Evolutionary conservation across 1,140 invertebrate genomes (phyloP), one percentile per base, ranked within the genome.

Genomic region (Aphaenogaster rudis): DNA sequence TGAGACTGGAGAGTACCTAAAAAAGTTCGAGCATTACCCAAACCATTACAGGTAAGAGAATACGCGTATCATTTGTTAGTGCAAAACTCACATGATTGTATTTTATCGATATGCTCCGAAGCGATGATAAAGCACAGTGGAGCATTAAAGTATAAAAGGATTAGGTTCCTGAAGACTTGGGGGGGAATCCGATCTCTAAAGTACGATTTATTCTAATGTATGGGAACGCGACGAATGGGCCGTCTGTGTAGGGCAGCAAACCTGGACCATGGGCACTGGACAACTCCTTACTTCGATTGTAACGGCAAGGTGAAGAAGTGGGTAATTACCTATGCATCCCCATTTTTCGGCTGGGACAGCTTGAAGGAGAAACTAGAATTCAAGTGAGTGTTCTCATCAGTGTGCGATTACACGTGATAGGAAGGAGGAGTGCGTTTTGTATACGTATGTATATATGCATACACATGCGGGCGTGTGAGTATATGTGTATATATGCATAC

Each of bases 281-380:
- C 98, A 61, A 96, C 97, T 90, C 99, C 99, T 3, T 98, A 98
- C 93, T 99, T 98, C 94, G 99, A 99, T 96, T 99, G 99, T 96
- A 96, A 98, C 92, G 98, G 98, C 57, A 98, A 98, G 95, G 96
- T 98, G 64, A 98, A 98, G 92, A 98, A 98, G 96, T 99, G 99
- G 99, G 96, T 99, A 88, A 97, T 99, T 88, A 99, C 98, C 57
- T 99, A 99, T 96, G 97, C 98, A 72, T 97, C 97, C 76, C 99
- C 99, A 76, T 99, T 99, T 97, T 99, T 99, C 95, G 99, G 99
- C 77, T 98, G 98, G 97, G 99, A 99, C 94, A 98, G 97, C 94
- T 96, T 99, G 67, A 98, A 98, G 96, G 97, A 97, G 39, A 98
- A 98, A 95, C 95, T 99, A 88, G 98, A 99, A 96, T 99, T 99